phyloP scores from a whole-genome alignment of 2,113 vertebrate species.

The Grantiella picta region DNA sequence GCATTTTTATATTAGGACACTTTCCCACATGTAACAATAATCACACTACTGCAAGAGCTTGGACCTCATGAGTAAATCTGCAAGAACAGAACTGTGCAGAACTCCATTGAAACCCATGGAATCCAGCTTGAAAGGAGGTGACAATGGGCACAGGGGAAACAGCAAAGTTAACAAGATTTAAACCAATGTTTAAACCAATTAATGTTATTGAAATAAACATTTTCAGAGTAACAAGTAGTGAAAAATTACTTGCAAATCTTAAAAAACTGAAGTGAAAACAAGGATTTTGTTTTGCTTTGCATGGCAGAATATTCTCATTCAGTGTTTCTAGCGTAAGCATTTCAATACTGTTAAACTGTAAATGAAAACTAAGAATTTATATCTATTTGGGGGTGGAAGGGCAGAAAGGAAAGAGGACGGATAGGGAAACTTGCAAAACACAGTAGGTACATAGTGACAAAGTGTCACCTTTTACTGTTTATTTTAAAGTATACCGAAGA shows the following conservation, averaged over 20 bases:
- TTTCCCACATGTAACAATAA: not conserved
- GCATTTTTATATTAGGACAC: not conserved
- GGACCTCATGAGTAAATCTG: not conserved
- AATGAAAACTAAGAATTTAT: not conserved
- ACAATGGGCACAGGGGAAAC: not conserved
- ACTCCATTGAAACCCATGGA: not conserved
- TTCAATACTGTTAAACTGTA: not conserved
- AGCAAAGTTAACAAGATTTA: not conserved
- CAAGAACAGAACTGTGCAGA: not conserved
- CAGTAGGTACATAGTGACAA: not conserved
- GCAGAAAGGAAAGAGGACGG: not conserved
- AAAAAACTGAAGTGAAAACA: not conserved
- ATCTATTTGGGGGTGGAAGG: accelerated
- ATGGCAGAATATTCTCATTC: not conserved
- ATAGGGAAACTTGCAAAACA: not conserved
- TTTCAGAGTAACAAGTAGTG: not conserved
- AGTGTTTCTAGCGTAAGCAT: not conserved
- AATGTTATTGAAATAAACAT: not conserved
- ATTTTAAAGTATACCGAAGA: not conserved
- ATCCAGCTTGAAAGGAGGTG: not conserved
- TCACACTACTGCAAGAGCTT: not conserved
- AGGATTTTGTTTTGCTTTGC: not conserved
- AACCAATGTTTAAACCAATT: not conserved
- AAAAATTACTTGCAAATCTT: not conserved
- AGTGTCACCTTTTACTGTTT: not conserved